Percentiles rank a stretch among this genome's conserved stretches.
These are phyloP conservation scores for human (Homo sapiens) DNA, from an alignment of 2,113 vertebrate species.

Conservation along the genomic window GRCh38 chr14:86831501-86832000, in stretches of 20 bases:
- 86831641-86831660: not conserved
- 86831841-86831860: not conserved
- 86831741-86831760: not conserved
- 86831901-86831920: not conserved
- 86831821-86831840: not conserved
- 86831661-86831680: no score
- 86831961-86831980: not conserved
- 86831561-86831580: not conserved
- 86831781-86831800: not conserved
- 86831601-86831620: not conserved
- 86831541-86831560: not conserved
- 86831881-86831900: not conserved
- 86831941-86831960: not conserved
- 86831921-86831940: not conserved
- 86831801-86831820: not conserved
- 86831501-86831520: not conserved
- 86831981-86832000: not conserved
- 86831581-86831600: not conserved
- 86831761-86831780: not conserved
- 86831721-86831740: not conserved
- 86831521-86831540: not conserved
- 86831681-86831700: not conserved
- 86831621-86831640: not conserved
- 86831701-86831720: not conserved
- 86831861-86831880: not conserved